A percentile compares a stretch with the other conserved stretches of the same genome.
Evolutionary conservation across 1,140 invertebrate genomes (phyloP).

Genomic region (Ceratina japonica): DNA sequence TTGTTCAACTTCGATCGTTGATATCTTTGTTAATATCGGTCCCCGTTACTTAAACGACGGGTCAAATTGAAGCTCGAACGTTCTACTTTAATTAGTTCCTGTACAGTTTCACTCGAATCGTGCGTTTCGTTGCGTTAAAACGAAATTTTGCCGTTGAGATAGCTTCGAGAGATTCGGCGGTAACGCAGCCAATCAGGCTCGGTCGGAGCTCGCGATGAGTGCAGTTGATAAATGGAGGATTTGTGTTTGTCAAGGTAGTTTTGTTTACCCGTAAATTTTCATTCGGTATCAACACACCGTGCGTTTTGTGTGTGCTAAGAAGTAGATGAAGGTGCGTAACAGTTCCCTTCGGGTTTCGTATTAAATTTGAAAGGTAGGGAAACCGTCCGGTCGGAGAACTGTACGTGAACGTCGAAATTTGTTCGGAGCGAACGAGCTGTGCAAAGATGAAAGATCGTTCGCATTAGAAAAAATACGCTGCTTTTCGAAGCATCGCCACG

Average conservation of each 20-base stretch:
- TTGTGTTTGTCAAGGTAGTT: conserved; percentile 79
- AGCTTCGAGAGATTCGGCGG: conserved; percentile 61
- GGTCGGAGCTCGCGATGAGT: conserved; percentile 66
- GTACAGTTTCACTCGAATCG: no score
- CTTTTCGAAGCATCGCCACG: neutral
- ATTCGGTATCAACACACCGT: conserved; percentile 70
- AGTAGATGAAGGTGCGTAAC: conserved; percentile 80
- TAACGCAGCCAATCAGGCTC: conserved; percentile 62
- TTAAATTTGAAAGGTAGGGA: conserved; percentile 36
- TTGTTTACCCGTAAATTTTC: conserved; percentile 79
- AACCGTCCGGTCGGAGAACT: conserved; percentile 23
- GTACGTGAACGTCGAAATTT: conserved; percentile 38
- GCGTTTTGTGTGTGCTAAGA: conserved; percentile 74
- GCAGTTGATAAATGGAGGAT: conserved; percentile 78
- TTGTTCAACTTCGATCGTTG: no score
- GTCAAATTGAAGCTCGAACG: no score
- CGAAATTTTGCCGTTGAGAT: conserved; percentile 29
- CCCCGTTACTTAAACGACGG: no score
- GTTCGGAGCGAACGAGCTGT: conserved; percentile 51
- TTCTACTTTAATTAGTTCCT: no score
- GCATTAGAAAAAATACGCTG: conserved; percentile 38
- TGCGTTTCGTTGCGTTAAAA: no score
- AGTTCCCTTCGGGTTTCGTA: conserved; percentile 25
- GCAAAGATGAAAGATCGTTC: conserved; percentile 38
- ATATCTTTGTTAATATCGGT: no score